These are phyloP conservation scores for Hypena proboscidalis DNA, from an alignment of 2,888 invertebrate species.

Conservation along the genomic window DNA sequence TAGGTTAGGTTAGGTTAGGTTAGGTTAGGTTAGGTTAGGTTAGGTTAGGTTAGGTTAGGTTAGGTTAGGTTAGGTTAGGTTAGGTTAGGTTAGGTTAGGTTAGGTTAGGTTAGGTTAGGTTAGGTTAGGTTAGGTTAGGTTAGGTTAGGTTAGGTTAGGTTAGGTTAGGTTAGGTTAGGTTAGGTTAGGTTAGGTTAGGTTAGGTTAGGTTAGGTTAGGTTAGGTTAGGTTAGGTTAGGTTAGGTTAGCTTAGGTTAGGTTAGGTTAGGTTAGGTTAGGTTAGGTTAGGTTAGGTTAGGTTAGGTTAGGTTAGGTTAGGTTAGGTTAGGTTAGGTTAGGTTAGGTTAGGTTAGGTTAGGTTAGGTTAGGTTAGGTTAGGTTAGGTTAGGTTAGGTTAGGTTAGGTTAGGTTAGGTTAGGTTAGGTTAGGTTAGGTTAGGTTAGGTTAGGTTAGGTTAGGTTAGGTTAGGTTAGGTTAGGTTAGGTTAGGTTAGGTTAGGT, in stretches of 20 bases:
- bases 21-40: slow-evolving; percentile 17
- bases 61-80: slow-evolving; percentile 15
- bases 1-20: slow-evolving; percentile 20
- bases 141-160: slow-evolving; percentile 15
- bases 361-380: slow-evolving; percentile 31
- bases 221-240: slow-evolving; percentile 21
- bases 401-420: slow-evolving; percentile 32
- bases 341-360: slow-evolving; percentile 30
- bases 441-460: slow-evolving; percentile 41
- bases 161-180: slow-evolving; percentile 3
- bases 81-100: slow-evolving; percentile 18
- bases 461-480: slow-evolving; percentile 43
- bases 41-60: slow-evolving; percentile 11
- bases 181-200: slow-evolving; percentile 13
- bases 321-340: slow-evolving; percentile 32
- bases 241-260: slow-evolving; percentile 21
- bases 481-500: slow-evolving; percentile 42
- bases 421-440: slow-evolving; percentile 38
- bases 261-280: slow-evolving; percentile 28
- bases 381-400: slow-evolving; percentile 28
- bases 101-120: slow-evolving; percentile 18
- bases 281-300: slow-evolving; percentile 26
- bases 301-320: slow-evolving; percentile 25
- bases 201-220: slow-evolving; percentile 23
- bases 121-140: slow-evolving; percentile 20